These are phyloP conservation scores for Drosophila obscura DNA, from an alignment of 1,140 invertebrate genomes.

Conservation along the genomic window DNA sequence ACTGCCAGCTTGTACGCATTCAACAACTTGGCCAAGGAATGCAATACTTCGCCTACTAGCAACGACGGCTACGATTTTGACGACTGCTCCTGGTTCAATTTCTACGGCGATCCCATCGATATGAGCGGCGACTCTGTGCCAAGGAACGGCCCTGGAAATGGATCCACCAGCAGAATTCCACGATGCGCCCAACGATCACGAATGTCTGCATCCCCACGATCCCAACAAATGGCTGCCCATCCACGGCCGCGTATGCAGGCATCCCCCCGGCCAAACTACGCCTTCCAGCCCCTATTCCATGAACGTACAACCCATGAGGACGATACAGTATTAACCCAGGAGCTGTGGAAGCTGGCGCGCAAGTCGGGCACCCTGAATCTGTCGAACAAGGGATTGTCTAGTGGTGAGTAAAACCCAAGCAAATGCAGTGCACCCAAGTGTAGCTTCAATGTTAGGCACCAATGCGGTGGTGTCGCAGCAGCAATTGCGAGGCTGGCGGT, in stretches of 20 bases:
- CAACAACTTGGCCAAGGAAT: slow-evolving; percentile 23
- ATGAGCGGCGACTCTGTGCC: slow-evolving; percentile 33
- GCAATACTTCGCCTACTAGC: slow-evolving; percentile 3
- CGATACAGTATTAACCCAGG: slow-evolving; percentile 87
- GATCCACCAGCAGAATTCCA: slow-evolving; percentile 49
- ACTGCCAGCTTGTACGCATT: not conserved
- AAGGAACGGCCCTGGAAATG: not conserved
- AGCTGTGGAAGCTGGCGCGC: slow-evolving; percentile 90
- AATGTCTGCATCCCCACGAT: slow-evolving; percentile 5
- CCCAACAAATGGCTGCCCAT: not conserved
- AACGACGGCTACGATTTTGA: slow-evolving; percentile 27
- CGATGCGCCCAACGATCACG: slow-evolving; percentile 35
- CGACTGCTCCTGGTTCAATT: slow-evolving; percentile 28
- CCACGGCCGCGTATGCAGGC: not conserved
- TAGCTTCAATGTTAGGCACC: slow-evolving; percentile 5
- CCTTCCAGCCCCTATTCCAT: slow-evolving; percentile 88
- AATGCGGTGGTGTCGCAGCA: slow-evolving; percentile 45
- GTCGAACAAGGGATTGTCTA: slow-evolving; percentile 88
- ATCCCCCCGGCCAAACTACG: slow-evolving; percentile 21
- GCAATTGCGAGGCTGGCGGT: slow-evolving; percentile 47
- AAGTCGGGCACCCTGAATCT: slow-evolving; percentile 92
- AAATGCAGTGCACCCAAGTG: not conserved
- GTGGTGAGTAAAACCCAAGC: slow-evolving; percentile 86
- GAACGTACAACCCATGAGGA: slow-evolving; percentile 88
- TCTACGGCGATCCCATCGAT: slow-evolving; percentile 35